A percentile compares a stretch with the other conserved stretches of the same genome.
Conservation (phyloP, 2,797 vertebrate genomes). For the Ptychadena robeensis region DNA sequence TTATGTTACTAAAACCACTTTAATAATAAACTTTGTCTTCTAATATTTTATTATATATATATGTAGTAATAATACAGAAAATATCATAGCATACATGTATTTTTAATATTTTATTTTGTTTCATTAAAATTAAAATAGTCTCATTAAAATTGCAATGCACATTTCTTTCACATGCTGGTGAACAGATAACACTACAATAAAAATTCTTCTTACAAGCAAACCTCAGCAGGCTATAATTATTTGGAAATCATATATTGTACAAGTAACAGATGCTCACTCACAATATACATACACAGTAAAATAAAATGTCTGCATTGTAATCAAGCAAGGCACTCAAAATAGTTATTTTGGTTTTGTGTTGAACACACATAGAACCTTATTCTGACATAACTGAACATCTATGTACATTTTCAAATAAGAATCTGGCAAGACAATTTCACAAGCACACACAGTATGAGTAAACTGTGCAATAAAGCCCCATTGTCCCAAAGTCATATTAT, state of each 20-base stretch:
- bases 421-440: slow-evolving; percentile 13
- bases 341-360: slow-evolving; percentile 58
- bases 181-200: not conserved
- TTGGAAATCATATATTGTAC: slow-evolving; percentile 22
- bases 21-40: slow-evolving; percentile 1
- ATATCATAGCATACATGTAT: too few species aligned
- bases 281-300: slow-evolving; percentile 28
- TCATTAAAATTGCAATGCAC: slow-evolving; percentile 13
- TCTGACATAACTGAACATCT: not conserved
- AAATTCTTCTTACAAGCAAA: slow-evolving; percentile 10
- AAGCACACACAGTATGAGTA: slow-evolving; percentile 18
- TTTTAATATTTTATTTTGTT: slow-evolving; percentile 19
- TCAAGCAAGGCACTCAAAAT: slow-evolving; percentile 47
- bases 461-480: slow-evolving; percentile 15
- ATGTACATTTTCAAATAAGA: slow-evolving; percentile 14
- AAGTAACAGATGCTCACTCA: slow-evolving; percentile 17
- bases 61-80: too few species aligned
- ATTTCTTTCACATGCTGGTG: not conserved
- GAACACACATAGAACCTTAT: slow-evolving; percentile 33
- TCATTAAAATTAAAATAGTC: slow-evolving; percentile 32
- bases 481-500: not conserved
- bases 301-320: not conserved
- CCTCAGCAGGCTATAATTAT: not conserved
- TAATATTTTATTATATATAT: not conserved
- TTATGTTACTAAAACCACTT: not conserved